Evolutionary conservation across 2,797 vertebrate genomes (phyloP).

Genomic region (Cetoscarus ocellatus): DNA sequence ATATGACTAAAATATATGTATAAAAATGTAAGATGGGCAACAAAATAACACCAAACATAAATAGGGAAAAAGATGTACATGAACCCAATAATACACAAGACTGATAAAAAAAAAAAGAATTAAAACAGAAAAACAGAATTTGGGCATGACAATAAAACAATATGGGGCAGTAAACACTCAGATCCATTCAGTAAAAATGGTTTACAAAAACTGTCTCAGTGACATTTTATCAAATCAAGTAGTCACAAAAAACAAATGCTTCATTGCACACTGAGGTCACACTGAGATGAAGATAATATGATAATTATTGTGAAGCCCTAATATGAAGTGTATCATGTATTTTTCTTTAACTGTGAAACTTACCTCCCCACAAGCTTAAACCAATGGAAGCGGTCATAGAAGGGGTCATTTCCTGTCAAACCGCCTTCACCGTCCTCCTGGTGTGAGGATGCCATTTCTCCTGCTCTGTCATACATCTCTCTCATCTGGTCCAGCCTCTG

Average conservation of each 20-base stretch:
- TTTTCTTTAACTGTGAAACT: conserved; percentile 14
- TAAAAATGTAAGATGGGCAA: neutral
- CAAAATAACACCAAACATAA: conserved; percentile 11
- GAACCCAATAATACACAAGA: conserved; percentile 1
- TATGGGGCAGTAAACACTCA: conserved; percentile 27
- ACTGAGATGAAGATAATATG: too few relatives aligned
- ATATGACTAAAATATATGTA: neutral
- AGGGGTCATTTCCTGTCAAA: conserved; percentile 95
- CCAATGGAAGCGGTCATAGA: conserved; percentile 99
- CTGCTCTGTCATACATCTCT: conserved; percentile 97
- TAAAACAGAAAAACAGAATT: conserved; percentile 24
- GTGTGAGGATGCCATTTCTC: conserved; percentile 90
- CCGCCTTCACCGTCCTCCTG: conserved; percentile 90
- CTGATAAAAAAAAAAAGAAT: conserved; percentile 26
- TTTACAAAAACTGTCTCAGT: conserved; percentile 26
- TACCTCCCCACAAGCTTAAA: conserved; percentile 99
- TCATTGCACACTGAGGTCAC: too few relatives aligned
- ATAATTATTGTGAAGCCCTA: too few relatives aligned
- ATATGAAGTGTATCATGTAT: neutral
- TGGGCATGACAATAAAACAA: conserved; percentile 40
- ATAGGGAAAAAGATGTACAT: conserved; percentile 30
- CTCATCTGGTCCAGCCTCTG: conserved; percentile 97
- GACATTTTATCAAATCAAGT: neutral
- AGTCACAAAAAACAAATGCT: conserved; percentile 7
- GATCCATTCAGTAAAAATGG: conserved; percentile 38